Conservation (phyloP, 2,797 vertebrate genomes). For the Mormyrops boulengeri region DNA sequence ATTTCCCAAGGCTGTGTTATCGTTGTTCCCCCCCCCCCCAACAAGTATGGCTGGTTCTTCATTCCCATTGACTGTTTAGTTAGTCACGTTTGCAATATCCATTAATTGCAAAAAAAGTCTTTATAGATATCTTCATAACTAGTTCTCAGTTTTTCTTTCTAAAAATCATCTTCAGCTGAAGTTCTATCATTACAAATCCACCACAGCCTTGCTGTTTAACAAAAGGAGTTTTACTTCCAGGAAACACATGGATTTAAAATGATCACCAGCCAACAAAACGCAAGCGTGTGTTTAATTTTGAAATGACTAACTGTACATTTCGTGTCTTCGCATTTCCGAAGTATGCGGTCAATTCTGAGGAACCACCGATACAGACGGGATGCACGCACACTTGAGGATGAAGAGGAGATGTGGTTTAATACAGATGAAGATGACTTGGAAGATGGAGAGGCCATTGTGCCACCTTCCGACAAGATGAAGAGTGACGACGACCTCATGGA, state of each 20-base stretch:
- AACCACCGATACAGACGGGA: slow-evolving; percentile 94
- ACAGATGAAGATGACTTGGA: slow-evolving; percentile 94
- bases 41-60: background rate
- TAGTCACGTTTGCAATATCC: background rate
- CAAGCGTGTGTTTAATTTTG: background rate
- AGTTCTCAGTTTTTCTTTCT: background rate
- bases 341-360: slow-evolving; percentile 94
- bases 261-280: background rate
- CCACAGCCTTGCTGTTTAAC: background rate
- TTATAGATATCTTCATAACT: background rate
- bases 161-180: background rate
- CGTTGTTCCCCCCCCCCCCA: background rate
- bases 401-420: slow-evolving; percentile 99
- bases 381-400: slow-evolving; percentile 90
- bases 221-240: background rate
- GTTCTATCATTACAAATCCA: background rate
- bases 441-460: slow-evolving; percentile 88
- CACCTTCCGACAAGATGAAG: slow-evolving; percentile 92
- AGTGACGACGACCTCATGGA: slow-evolving; percentile 97
- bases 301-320: background rate
- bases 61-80: background rate
- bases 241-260: background rate
- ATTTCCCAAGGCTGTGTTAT: background rate
- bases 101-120: background rate
- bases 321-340: slow-evolving; percentile 37